A percentile compares a stretch with the other conserved stretches of the same genome.
phyloP scores from a whole-genome alignment of 2,888 invertebrate species.

The Merodon equestris region DNA sequence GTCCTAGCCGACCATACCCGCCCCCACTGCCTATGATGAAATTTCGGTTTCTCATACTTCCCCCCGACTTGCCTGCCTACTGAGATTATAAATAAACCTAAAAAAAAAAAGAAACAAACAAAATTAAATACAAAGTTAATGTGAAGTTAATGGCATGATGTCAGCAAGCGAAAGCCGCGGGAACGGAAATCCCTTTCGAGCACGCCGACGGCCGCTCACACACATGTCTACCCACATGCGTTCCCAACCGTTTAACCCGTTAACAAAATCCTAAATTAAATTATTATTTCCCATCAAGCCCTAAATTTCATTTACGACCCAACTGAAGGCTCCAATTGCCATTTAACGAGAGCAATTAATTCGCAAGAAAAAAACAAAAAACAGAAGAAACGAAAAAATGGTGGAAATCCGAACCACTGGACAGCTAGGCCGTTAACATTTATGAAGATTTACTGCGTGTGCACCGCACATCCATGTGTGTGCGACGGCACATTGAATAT shows the following conservation, averaged over 20 bases:
- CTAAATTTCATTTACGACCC: slow-evolving; percentile 26
- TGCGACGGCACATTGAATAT: slow-evolving; percentile 24
- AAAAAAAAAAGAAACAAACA: no score
- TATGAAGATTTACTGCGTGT: slow-evolving; percentile 64
- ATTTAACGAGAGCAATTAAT: slow-evolving; percentile 45
- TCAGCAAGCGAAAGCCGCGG: neutral
- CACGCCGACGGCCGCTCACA: no score
- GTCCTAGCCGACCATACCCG: no score
- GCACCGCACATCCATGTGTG: slow-evolving; percentile 59
- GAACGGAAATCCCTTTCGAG: slow-evolving; percentile 22
- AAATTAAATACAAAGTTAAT: slow-evolving; percentile 7
- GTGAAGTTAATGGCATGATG: slow-evolving; percentile 34
- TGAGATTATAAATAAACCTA: no score
- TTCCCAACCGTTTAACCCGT: slow-evolving; percentile 5
- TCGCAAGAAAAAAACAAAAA: slow-evolving; percentile 20
- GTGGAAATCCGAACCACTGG: slow-evolving; percentile 62
- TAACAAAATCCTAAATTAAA: slow-evolving; percentile 13
- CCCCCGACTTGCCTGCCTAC: no score
- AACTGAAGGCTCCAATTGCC: slow-evolving; percentile 17
- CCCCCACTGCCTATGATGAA: no score
- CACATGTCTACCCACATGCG: no score
- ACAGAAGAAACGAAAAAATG: slow-evolving; percentile 32
- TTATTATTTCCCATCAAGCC: slow-evolving; percentile 34
- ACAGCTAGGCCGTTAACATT: slow-evolving; percentile 66
- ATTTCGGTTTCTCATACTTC: no score